These are phyloP conservation scores for Copidosoma floridanum DNA, from an alignment of 1,140 invertebrate species.

Conservation along the genomic window DNA sequence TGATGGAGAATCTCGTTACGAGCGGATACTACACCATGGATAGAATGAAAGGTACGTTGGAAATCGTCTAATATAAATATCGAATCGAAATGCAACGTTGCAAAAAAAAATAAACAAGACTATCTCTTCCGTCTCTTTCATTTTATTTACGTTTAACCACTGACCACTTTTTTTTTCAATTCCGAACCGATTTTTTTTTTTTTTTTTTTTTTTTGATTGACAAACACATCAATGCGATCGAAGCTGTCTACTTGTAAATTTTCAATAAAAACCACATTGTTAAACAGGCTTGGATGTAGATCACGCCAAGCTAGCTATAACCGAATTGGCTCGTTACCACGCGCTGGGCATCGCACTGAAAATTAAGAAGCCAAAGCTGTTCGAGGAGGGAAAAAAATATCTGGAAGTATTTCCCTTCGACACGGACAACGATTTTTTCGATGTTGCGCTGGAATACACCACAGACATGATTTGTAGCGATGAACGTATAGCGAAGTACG, in stretches of 20 bases:
- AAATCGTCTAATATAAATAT: too few species aligned
- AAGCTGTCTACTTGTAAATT: too few species aligned
- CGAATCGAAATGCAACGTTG: too few species aligned
- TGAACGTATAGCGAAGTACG: background rate
- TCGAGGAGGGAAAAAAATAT: slow-evolving; percentile 22
- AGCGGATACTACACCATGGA: background rate
- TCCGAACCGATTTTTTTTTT: too few species aligned
- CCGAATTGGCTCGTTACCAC: background rate
- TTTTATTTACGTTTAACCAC: too few species aligned
- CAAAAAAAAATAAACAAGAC: too few species aligned
- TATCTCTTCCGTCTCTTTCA: too few species aligned
- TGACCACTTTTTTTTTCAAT: too few species aligned
- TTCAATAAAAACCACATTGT: too few species aligned
- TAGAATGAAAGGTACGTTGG: background rate
- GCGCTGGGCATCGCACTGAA: slow-evolving; percentile 18
- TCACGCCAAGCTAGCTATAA: background rate
- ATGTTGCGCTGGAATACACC: background rate
- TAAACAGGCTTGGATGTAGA: slow-evolving; percentile 3
- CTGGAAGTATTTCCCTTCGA: background rate
- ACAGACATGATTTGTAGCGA: background rate
- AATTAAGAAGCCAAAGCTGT: slow-evolving; percentile 54
- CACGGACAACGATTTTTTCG: background rate
- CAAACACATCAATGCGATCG: too few species aligned
- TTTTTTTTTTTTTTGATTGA: too few species aligned
- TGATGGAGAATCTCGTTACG: slow-evolving; percentile 8